Percentiles rank a stretch among this genome's conserved stretches.
phyloP scores from a whole-genome alignment of 2,888 invertebrate genomes.

The Vanessa cardui region DNA sequence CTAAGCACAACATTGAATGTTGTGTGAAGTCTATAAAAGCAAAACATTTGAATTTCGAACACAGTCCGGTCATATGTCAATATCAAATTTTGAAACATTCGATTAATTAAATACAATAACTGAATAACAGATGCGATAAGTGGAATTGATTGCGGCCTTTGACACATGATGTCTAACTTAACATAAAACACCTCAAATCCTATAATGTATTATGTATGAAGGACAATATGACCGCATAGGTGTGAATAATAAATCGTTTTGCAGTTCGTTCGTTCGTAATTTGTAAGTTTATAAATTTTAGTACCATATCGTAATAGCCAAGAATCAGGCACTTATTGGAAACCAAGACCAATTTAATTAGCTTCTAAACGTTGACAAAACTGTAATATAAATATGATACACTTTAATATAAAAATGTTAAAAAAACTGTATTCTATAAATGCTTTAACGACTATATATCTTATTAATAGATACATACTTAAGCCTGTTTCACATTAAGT shows the following conservation, averaged over 20 bases:
- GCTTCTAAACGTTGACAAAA: too few species aligned
- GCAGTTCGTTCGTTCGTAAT: background rate
- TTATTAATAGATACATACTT: too few species aligned
- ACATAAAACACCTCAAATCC: slow-evolving; percentile 20
- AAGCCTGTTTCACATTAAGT: too few species aligned
- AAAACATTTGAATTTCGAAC: background rate
- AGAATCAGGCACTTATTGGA: background rate
- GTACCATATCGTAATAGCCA: background rate
- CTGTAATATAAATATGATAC: too few species aligned
- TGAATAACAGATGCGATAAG: slow-evolving; percentile 38
- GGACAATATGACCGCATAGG: background rate
- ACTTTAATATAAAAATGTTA: too few species aligned
- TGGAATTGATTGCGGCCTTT: slow-evolving; percentile 36
- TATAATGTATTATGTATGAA: slow-evolving; percentile 9
- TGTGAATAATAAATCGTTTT: background rate
- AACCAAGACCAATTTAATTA: background rate
- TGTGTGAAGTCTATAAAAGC: too few species aligned
- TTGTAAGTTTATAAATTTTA: background rate
- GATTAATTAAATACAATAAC: slow-evolving; percentile 40
- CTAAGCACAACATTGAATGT: too few species aligned
- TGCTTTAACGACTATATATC: too few species aligned
- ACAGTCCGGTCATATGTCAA: slow-evolving; percentile 22
- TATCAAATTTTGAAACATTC: slow-evolving; percentile 23
- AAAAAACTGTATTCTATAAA: too few species aligned
- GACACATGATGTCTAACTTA: slow-evolving; percentile 44